A percentile compares a stretch with the other conserved stretches of the same genome.
Evolutionary conservation across 2,113 vertebrate species (phyloP).

Genomic region (Apteryx owenii): DNA sequence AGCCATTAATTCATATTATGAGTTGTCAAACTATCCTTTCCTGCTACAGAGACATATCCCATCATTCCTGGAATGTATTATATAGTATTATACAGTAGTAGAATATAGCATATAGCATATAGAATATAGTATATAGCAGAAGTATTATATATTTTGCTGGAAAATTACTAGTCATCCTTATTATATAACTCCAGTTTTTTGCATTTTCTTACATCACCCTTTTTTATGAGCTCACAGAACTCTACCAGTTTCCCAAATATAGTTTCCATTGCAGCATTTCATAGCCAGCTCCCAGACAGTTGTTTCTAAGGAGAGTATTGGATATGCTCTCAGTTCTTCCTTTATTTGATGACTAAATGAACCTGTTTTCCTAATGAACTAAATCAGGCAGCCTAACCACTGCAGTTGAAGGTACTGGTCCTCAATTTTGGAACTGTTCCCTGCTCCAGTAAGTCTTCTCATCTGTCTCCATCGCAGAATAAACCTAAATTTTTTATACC

Average conservation of each 20-base stretch:
- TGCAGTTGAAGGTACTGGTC: neutral
- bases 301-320: neutral
- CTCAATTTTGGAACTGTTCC: neutral
- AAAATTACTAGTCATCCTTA: neutral
- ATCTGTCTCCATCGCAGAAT: neutral
- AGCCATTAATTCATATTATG: neutral
- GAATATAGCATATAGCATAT: too few species aligned
- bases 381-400: neutral
- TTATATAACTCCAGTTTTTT: neutral
- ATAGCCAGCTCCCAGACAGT: neutral
- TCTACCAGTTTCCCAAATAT: neutral
- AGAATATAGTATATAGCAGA: too few species aligned
- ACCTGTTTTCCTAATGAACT: neutral
- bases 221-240: neutral
- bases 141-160: neutral
- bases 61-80: conserved; percentile 3
- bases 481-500: neutral
- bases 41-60: neutral
- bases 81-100: too few species aligned
- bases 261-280: neutral
- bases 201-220: neutral
- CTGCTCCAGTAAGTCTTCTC: neutral
- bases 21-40: neutral
- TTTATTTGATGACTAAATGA: neutral
- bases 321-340: neutral